These are phyloP conservation scores for Drosophila auraria DNA, from an alignment of 1,140 invertebrate genomes.

Conservation along the genomic window DNA sequence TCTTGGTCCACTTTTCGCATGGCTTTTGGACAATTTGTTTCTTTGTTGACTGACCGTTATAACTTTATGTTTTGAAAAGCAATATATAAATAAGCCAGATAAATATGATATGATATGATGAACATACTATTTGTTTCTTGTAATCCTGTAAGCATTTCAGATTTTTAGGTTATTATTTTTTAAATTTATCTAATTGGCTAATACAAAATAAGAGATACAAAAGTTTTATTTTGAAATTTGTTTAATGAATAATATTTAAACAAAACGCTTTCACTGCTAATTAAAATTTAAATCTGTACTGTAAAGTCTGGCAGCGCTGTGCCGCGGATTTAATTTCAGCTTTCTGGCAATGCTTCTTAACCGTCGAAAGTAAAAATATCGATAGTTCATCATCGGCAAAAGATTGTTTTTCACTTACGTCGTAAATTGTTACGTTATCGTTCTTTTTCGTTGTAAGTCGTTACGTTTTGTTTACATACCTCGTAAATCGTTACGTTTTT, in stretches of 20 bases:
- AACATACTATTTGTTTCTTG: no score
- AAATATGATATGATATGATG: no score
- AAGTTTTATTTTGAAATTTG: no score
- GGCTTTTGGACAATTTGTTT: slow-evolving; percentile 34
- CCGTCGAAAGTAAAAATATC: no score
- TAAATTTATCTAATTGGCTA: background rate
- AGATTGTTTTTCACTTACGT: no score
- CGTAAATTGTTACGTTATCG: no score
- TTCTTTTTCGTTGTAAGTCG: no score
- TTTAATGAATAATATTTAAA: background rate
- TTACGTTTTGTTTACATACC: no score
- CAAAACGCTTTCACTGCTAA: background rate
- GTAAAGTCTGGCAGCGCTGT: background rate
- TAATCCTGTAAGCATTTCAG: no score
- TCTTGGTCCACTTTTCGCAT: slow-evolving; percentile 40
- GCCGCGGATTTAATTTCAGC: background rate
- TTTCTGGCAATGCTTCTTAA: background rate
- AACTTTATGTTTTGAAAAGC: background rate
- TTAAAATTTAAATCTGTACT: background rate
- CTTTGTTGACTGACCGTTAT: slow-evolving; percentile 13
- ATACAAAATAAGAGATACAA: no score
- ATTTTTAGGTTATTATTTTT: background rate
- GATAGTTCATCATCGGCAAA: no score
- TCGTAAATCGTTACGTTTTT: no score
- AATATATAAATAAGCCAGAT: background rate